Percentiles rank a stretch among this genome's conserved stretches.
These are phyloP conservation scores for Orthochromis indermauri DNA, from an alignment of 2,113 vertebrate genomes.

Conservation along the genomic window DNA sequence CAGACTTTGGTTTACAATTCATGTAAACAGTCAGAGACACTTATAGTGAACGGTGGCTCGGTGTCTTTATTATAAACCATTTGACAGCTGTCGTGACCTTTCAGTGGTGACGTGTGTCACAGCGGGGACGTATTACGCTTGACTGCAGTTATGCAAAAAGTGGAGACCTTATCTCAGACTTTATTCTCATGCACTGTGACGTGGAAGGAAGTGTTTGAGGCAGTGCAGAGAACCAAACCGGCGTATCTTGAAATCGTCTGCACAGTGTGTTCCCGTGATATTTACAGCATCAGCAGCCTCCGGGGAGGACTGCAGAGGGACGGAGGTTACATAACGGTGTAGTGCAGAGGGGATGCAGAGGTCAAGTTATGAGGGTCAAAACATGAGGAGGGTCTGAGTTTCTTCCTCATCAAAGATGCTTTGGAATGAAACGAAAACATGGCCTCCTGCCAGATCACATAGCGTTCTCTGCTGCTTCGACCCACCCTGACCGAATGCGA, in stretches of 20 bases:
- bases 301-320: not conserved
- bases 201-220: not conserved
- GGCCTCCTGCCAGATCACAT: slow-evolving; percentile 50
- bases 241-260: not conserved
- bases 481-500: not conserved
- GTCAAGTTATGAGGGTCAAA: slow-evolving; percentile 16
- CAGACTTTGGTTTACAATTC: not conserved
- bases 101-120: not conserved
- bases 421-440: not conserved
- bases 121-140: not conserved
- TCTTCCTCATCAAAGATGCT: slow-evolving; percentile 15
- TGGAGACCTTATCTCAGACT: not conserved
- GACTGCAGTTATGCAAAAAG: slow-evolving; percentile 1
- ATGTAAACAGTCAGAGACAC: not conserved
- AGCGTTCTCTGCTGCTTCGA: slow-evolving; percentile 11
- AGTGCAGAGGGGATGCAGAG: not conserved
- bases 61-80: not conserved
- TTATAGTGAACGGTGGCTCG: not conserved
- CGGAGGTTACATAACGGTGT: slow-evolving; percentile 27
- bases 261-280: not conserved
- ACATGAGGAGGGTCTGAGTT: not conserved
- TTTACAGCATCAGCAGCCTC: not conserved
- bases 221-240: not conserved
- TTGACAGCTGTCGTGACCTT: not conserved
- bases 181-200: not conserved